Evolutionary conservation across 2,888 invertebrate genomes (phyloP), one percentile per base, ranked within the genome.

Genomic region (Acleris emargana): DNA sequence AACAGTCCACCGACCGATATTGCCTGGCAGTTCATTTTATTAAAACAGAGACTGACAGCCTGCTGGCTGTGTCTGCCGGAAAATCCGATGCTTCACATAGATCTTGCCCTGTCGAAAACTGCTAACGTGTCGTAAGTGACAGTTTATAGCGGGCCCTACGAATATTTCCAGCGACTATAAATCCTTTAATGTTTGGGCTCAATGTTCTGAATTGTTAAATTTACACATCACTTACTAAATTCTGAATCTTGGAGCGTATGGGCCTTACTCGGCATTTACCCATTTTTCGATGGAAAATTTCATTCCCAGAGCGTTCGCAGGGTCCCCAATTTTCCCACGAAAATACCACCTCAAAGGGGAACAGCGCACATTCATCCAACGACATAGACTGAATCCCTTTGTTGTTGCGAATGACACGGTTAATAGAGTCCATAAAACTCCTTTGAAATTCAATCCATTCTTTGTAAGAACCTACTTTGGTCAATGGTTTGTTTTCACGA

Each of bases 291-390:
- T 93, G 93, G 52, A 83, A 75, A 25, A 79, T 79, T 9, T 84
- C 79, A 54, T 82, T 73, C 11, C 84, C 82, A 70, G 93, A 93
- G 20, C 87, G 80, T 71, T 93, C 87, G 73, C 94, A 94, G n/a
- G 82, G 75, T 4, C 93, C 79, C 93, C 94, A 94, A 3, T 84
- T 74, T 61, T 86, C 87, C 94, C 94, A 94, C 72, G 91, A 86
- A 3, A 93, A 93, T 22, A 87, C 73, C 42, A 94, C 69, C 76
- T 93, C 91, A 61, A 94, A 79, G 58, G 76, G 79, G 47, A 93
- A 71, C 62, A 87, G 87, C 58, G 84, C 74, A 45, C 38, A 54
- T 17, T 42, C 20, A 16, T n/a, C 45, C 17, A 45, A 45, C 16
- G 17, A 7, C 17, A n/a, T n/a, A 6, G n/a, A 5, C 43, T 16